These are phyloP conservation scores for Caracal caracal DNA, from an alignment of 2,113 vertebrate species.

Conservation along the genomic window DNA sequence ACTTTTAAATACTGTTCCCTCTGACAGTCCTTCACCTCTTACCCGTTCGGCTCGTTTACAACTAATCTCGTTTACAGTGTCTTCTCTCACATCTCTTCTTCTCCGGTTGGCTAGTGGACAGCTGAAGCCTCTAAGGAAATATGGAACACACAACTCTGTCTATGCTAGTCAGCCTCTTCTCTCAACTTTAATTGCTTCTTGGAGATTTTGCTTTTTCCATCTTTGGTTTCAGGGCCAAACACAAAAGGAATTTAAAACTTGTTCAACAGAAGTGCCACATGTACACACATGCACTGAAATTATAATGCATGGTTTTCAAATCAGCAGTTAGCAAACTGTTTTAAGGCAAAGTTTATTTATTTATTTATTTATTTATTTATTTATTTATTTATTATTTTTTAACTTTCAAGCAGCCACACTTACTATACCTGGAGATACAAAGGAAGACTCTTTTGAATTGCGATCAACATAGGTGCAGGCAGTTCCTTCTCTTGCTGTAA, in stretches of 20 bases:
- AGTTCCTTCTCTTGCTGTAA: slow-evolving; percentile 93
- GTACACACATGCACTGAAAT: background rate
- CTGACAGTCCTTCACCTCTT: background rate
- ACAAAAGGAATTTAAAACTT: slow-evolving; percentile 13
- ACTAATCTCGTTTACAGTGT: background rate
- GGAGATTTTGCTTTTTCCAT: background rate
- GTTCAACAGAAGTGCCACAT: background rate
- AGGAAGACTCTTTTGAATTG: slow-evolving; percentile 92
- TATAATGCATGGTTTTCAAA: background rate
- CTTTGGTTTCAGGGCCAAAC: slow-evolving; percentile 47
- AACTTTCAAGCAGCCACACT: background rate
- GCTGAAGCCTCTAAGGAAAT: background rate
- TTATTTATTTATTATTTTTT: too few species aligned
- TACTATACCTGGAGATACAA: slow-evolving; percentile 93
- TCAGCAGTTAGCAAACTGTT: background rate
- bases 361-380: background rate
- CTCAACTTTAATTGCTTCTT: background rate
- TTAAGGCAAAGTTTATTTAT: background rate
- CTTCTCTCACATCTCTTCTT: background rate
- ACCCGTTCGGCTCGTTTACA: background rate
- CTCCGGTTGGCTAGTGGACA: background rate
- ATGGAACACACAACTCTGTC: background rate
- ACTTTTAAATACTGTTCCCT: background rate
- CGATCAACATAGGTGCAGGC: slow-evolving; percentile 86
- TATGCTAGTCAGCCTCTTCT: background rate